Conservation (phyloP, 2,797 vertebrate genomes). For the Menidia menidia region DNA sequence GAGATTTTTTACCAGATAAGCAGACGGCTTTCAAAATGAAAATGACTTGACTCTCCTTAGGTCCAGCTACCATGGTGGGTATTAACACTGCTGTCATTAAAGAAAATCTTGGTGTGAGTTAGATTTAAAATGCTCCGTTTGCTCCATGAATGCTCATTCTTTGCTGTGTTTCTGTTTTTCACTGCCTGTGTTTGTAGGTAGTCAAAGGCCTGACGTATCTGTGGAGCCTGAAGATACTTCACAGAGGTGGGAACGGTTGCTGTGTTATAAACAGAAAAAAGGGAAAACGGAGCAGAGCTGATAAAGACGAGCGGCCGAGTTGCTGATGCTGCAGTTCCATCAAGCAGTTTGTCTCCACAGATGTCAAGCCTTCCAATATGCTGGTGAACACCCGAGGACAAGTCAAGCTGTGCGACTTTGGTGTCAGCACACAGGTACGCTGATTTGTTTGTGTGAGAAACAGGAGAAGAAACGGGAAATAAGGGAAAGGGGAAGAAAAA, state of each 20-base stretch:
- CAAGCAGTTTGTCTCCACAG: constrained; percentile 82
- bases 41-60: too few species aligned
- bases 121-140: neutral
- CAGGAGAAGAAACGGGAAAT: constrained; percentile 10
- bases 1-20: too few species aligned
- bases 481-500: constrained; percentile 13
- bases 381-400: constrained; percentile 96
- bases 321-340: constrained; percentile 71
- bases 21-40: too few species aligned
- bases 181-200: constrained; percentile 82
- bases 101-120: too few species aligned
- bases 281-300: constrained; percentile 47
- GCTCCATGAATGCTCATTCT: neutral
- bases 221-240: constrained; percentile 99
- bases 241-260: constrained; percentile 89
- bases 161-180: neutral
- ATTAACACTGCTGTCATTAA: too few species aligned
- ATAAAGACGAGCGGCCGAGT: constrained; percentile 65
- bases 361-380: constrained; percentile 99
- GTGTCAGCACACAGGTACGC: constrained; percentile 95
- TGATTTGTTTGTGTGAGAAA: constrained; percentile 54
- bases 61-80: too few species aligned
- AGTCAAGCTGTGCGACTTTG: constrained; percentile 98
- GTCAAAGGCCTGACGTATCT: constrained; percentile 98
- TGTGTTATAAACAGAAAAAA: constrained; percentile 53